phyloP scores from a whole-genome alignment of 2,888 invertebrate species.

The Apocheima hispidaria region DNA sequence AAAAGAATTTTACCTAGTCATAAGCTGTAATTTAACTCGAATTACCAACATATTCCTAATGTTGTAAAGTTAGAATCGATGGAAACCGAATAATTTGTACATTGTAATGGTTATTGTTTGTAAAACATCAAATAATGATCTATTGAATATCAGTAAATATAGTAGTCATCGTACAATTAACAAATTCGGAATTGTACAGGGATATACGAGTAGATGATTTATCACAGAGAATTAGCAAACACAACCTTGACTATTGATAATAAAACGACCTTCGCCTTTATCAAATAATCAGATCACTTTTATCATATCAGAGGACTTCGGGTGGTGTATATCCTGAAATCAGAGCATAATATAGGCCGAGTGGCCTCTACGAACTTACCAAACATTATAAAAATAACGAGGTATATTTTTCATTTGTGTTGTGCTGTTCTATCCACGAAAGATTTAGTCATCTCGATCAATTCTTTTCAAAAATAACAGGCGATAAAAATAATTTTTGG shows the following conservation, averaged over 20 bases:
- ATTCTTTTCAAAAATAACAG: too few species aligned
- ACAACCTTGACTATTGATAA: slow-evolving; percentile 39
- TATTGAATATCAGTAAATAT: slow-evolving; percentile 36
- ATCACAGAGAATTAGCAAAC: slow-evolving; percentile 26
- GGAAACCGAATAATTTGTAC: slow-evolving; percentile 65
- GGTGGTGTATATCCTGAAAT: too few species aligned
- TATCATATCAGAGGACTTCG: too few species aligned
- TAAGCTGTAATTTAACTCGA: slow-evolving; percentile 79
- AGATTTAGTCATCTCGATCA: too few species aligned
- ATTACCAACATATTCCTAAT: slow-evolving; percentile 68
- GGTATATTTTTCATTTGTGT: too few species aligned
- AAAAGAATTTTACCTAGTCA: slow-evolving; percentile 83
- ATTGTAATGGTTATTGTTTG: slow-evolving; percentile 66
- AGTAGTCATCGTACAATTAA: slow-evolving; percentile 46
- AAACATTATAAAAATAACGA: too few species aligned
- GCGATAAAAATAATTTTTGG: too few species aligned
- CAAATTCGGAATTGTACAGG: slow-evolving; percentile 86
- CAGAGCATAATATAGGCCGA: too few species aligned
- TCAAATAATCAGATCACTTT: too few species aligned
- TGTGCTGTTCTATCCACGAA: too few species aligned
- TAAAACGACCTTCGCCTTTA: too few species aligned
- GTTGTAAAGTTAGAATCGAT: slow-evolving; percentile 60
- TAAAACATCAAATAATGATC: slow-evolving; percentile 34
- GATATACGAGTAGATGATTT: slow-evolving; percentile 67
- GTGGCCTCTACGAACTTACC: too few species aligned